Conservation (phyloP, 2,113 vertebrate genomes). For the Eonycteris spelaea region DNA sequence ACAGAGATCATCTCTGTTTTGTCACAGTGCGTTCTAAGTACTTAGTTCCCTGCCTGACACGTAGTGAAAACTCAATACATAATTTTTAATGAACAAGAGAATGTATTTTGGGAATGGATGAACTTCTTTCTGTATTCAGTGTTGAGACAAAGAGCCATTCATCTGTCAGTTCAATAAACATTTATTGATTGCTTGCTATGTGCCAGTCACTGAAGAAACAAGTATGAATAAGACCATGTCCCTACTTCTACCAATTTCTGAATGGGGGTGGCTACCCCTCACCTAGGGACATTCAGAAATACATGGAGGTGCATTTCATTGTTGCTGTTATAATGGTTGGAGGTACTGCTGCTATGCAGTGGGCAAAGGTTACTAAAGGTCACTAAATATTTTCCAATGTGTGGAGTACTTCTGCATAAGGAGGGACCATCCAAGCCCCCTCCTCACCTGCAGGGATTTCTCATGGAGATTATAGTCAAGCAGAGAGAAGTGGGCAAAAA, state of each 20-base stretch:
- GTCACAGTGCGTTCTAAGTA: not conserved
- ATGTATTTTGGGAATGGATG: not conserved
- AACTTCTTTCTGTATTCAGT: constrained; percentile 25
- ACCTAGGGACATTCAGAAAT: not conserved
- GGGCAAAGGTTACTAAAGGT: not conserved
- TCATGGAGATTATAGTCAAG: not conserved
- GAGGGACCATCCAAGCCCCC: too few relatives aligned
- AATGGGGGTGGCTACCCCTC: not conserved
- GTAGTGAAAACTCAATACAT: not conserved
- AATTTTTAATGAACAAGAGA: not conserved
- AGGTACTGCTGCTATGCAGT: not conserved
- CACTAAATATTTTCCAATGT: not conserved
- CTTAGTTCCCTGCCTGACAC: not conserved
- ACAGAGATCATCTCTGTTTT: not conserved
- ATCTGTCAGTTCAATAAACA: not conserved
- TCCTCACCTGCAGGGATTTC: not conserved
- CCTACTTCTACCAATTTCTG: not conserved
- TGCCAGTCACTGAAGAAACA: constrained; percentile 7
- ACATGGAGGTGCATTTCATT: not conserved
- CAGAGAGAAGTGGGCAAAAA: not conserved
- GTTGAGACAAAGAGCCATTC: constrained; percentile 27
- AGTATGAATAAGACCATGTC: not conserved
- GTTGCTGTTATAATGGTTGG: not conserved
- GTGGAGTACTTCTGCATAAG: too few relatives aligned
- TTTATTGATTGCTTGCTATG: not conserved